phyloP scores from a whole-genome alignment of 2,888 invertebrate species.

The Trisateles emortualis region DNA sequence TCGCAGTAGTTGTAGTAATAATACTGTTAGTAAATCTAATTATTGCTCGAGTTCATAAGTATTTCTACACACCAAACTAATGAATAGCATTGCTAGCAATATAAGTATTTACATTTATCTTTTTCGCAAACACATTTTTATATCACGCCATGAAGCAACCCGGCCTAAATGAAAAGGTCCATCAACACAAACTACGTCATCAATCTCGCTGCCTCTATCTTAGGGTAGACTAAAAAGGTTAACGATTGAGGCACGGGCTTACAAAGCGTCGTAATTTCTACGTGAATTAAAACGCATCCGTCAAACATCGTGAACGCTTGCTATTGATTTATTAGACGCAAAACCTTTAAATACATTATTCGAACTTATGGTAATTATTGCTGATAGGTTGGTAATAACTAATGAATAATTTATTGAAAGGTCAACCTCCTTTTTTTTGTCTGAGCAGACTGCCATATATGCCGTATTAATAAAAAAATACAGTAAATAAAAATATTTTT shows the following conservation, averaged over 20 bases:
- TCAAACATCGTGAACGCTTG: conserved; percentile 10
- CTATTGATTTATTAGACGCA: background rate
- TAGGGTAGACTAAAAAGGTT: conserved; percentile 16
- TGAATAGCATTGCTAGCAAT: background rate
- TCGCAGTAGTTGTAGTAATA: too few species aligned
- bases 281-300: conserved; percentile 18
- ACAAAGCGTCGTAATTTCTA: conserved; percentile 18
- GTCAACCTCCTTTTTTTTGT: too few species aligned
- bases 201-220: conserved; percentile 18
- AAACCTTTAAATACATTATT: background rate
- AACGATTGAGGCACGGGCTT: conserved; percentile 12
- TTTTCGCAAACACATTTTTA: background rate
- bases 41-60: too few species aligned
- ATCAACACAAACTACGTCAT: conserved; percentile 21
- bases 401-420: too few species aligned
- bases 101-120: background rate
- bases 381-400: too few species aligned
- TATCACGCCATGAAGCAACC: conserved; percentile 3
- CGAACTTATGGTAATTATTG: too few species aligned
- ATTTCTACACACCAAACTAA: conserved; percentile 3
- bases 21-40: too few species aligned
- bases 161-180: conserved; percentile 20
- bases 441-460: too few species aligned
- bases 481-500: too few species aligned
- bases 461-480: too few species aligned